Evolutionary conservation across 2,888 invertebrate genomes (phyloP).

Genomic region (Meteorus colon): DNA sequence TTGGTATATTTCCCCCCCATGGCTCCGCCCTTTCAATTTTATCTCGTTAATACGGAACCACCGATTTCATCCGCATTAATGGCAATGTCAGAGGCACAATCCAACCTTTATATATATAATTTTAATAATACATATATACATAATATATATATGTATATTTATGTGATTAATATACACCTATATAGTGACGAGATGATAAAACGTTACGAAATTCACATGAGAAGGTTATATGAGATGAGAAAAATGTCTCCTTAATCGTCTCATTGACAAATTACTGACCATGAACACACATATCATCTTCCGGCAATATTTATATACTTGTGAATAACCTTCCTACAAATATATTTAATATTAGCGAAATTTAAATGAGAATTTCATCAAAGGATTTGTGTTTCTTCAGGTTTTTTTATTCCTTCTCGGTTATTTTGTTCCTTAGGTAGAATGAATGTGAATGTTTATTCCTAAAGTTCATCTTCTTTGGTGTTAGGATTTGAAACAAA

Average conservation of each 20-base stretch:
- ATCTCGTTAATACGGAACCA: conserved; percentile 58
- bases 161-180: neutral
- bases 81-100: conserved; percentile 54
- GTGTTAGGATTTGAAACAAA: neutral
- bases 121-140: neutral
- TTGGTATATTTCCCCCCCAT: conserved; percentile 44
- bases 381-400: neutral
- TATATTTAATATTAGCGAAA: neutral
- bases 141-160: neutral
- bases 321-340: neutral
- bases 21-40: conserved; percentile 62
- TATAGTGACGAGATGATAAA: neutral
- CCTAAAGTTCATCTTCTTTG: neutral
- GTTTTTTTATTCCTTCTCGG: neutral
- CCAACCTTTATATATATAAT: conserved; percentile 7
- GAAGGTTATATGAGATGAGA: conserved; percentile 21
- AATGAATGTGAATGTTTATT: neutral
- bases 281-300: conserved; percentile 2
- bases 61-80: conserved; percentile 57
- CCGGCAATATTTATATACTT: conserved; percentile 17
- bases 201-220: conserved; percentile 27
- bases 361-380: neutral
- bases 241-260: conserved; percentile 27
- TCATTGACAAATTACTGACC: conserved; percentile 21
- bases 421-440: neutral